A percentile compares a stretch with the other conserved stretches of the same genome.
phyloP scores from a whole-genome alignment of 1,140 invertebrate species.

The Diorhabda carinulata region DNA sequence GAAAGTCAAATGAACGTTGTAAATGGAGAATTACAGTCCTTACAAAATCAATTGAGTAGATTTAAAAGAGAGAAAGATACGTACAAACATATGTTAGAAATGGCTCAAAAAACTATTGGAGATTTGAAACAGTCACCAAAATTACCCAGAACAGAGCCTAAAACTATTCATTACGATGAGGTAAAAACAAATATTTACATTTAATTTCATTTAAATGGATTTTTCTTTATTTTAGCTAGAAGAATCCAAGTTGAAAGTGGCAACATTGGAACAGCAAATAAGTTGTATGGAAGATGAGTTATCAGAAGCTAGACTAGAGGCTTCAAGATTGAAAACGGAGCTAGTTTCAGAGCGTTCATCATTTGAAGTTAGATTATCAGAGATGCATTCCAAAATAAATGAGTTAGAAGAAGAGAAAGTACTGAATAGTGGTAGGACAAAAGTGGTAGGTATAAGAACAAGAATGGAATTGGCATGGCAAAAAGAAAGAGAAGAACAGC shows the following conservation, averaged over 20 bases:
- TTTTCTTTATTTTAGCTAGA: conserved; percentile 43
- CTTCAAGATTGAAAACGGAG: conserved; percentile 83
- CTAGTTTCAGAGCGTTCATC: conserved; percentile 82
- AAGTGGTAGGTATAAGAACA: conserved; percentile 79
- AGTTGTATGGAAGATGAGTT: conserved; percentile 84
- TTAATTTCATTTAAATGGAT: background rate
- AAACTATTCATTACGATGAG: conserved; percentile 50
- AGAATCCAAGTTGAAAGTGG: conserved; percentile 61
- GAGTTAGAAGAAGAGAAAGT: conserved; percentile 84
- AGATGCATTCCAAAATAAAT: conserved; percentile 87
- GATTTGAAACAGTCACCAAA: conserved; percentile 61
- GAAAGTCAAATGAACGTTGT: conserved; percentile 83
- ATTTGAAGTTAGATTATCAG: conserved; percentile 82
- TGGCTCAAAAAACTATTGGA: conserved; percentile 75
- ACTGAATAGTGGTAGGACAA: conserved; percentile 73
- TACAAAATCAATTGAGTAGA: conserved; percentile 72
- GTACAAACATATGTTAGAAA: conserved; percentile 86
- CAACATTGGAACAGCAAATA: conserved; percentile 75
- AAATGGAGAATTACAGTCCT: conserved; percentile 77
- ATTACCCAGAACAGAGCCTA: conserved; percentile 36
- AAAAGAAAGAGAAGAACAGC: conserved; percentile 90
- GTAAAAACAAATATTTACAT: conserved; percentile 42
- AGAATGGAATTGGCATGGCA: conserved; percentile 93
- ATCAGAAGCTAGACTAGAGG: conserved; percentile 74
- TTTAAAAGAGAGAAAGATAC: conserved; percentile 87